These are phyloP conservation scores for Fukomys damarensis DNA, from an alignment of 2,113 vertebrate genomes.

Conservation along the genomic window DNA sequence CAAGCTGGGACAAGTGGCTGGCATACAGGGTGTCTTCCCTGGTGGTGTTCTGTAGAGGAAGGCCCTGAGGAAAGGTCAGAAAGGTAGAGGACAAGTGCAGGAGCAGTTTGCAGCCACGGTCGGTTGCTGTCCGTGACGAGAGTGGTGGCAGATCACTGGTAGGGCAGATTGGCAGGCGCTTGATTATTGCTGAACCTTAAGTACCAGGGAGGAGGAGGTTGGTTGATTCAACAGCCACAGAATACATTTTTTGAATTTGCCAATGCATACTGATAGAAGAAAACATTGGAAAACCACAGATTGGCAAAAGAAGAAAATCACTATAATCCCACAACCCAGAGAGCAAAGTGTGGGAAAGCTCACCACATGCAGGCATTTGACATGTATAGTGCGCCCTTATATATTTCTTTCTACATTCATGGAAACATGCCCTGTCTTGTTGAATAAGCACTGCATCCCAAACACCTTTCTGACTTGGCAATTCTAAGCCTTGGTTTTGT, in stretches of 20 bases:
- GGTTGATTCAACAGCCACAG: not conserved
- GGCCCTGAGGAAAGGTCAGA: not conserved
- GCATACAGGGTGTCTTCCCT: not conserved
- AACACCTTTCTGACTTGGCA: not conserved
- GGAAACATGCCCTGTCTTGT: not conserved
- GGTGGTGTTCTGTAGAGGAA: not conserved
- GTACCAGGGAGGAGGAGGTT: not conserved
- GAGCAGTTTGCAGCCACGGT: rapidly evolving
- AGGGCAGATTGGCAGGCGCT: not conserved
- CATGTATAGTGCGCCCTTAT: no score
- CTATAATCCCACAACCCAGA: not conserved
- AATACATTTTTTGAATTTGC: conserved; percentile 25
- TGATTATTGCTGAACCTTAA: not conserved
- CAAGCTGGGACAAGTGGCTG: not conserved
- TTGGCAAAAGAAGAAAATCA: conserved; percentile 42
- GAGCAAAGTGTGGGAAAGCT: not conserved
- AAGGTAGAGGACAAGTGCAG: not conserved
- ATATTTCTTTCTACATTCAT: not conserved
- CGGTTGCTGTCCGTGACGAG: not conserved
- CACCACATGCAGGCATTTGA: not conserved
- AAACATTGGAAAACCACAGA: conserved; percentile 54
- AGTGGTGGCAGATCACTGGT: not conserved
- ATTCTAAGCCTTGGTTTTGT: not conserved
- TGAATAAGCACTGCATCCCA: not conserved
- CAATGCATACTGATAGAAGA: conserved; percentile 4